These are phyloP conservation scores for Phataginus tetradactyla DNA, from an alignment of 2,797 vertebrate species.

Conservation along the genomic window DNA sequence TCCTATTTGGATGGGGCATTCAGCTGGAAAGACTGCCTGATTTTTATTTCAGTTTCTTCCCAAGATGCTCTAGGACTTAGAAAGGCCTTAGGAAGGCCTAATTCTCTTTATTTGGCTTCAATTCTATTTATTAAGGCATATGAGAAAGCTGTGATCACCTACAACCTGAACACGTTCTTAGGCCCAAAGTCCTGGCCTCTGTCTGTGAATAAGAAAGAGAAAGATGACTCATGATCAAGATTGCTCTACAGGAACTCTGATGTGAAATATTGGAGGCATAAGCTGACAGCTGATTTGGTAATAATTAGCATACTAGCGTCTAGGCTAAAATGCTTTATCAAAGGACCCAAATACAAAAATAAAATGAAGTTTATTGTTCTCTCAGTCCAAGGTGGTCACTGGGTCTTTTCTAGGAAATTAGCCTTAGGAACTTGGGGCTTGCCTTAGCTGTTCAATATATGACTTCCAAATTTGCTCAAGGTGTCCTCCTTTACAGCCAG, in stretches of 20 bases:
- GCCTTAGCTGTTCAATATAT: neutral
- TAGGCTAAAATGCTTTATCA: neutral
- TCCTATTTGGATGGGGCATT: neutral
- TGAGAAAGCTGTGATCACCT: neutral
- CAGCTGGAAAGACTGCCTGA: neutral
- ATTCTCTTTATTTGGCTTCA: neutral
- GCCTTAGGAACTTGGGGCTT: neutral
- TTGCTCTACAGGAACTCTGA: neutral
- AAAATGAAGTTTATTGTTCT: neutral
- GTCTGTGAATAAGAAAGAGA: neutral
- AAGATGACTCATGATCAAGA: neutral
- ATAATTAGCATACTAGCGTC: neutral
- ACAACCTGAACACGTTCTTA: neutral
- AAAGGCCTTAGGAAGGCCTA: neutral
- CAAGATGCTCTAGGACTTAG: neutral
- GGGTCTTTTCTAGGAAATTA: neutral
- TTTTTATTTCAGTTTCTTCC: constrained; percentile 27
- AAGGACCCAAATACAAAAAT: neutral
- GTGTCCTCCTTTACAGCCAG: neutral
- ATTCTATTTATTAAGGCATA: neutral
- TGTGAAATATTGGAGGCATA: neutral
- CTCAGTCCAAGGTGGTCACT: neutral
- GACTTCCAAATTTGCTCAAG: neutral
- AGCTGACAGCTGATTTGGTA: neutral
- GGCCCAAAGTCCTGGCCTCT: neutral